These are phyloP conservation scores for Drosophila busckii DNA, from an alignment of 1,140 invertebrate genomes.

Conservation along the genomic window DNA sequence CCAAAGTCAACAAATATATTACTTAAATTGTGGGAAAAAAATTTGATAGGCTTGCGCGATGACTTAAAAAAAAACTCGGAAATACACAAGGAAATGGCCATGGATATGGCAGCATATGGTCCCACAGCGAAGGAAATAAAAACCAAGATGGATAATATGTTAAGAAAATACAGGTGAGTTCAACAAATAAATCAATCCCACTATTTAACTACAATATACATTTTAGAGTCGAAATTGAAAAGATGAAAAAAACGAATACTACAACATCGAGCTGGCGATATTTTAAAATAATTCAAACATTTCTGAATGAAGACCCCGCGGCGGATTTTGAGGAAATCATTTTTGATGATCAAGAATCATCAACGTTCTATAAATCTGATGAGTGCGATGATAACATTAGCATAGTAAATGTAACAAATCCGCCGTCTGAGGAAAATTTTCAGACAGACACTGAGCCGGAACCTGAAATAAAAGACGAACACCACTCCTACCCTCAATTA, in stretches of 20 bases:
- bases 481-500: too few relatives aligned
- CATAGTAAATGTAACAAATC: neutral
- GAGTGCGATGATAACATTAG: constrained; percentile 2
- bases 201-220: neutral
- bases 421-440: neutral
- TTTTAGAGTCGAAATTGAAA: constrained; percentile 32
- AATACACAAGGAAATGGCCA: constrained; percentile 36
- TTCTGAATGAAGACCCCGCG: constrained; percentile 21
- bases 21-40: constrained; percentile 41
- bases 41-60: constrained; percentile 25
- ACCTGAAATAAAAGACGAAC: too few relatives aligned
- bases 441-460: neutral
- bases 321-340: constrained; percentile 48
- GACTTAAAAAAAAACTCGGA: constrained; percentile 18
- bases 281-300: constrained; percentile 36
- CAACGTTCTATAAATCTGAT: constrained; percentile 11
- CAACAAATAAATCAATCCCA: neutral
- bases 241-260: constrained; percentile 10
- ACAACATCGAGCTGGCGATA: constrained; percentile 41
- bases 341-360: constrained; percentile 13
- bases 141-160: constrained; percentile 53
- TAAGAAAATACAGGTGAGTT: constrained; percentile 41
- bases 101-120: constrained; percentile 35
- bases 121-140: constrained; percentile 44
- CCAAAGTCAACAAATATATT: constrained; percentile 44